A percentile compares a stretch with the other conserved stretches of the same genome.
These are phyloP conservation scores for Oncorhynchus nerka DNA, from an alignment of 2,113 vertebrate species.

Conservation along the genomic window DNA sequence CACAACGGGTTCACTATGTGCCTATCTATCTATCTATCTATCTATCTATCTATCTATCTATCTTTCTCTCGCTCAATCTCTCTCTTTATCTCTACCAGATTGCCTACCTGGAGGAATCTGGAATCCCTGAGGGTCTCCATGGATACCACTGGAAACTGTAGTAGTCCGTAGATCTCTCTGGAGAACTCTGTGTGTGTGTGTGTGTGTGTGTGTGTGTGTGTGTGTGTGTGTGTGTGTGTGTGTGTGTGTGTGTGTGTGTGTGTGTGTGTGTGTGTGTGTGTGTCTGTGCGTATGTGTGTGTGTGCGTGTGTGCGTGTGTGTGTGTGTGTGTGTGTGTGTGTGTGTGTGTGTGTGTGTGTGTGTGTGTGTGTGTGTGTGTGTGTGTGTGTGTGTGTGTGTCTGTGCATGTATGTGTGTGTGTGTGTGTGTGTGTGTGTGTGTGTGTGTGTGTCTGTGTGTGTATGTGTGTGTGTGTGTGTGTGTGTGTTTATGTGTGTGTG, in stretches of 20 bases:
- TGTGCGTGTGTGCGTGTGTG: not conserved
- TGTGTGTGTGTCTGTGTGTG: slow-evolving; percentile 24
- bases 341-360: not conserved
- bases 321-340: slow-evolving; percentile 23
- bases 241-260: not conserved
- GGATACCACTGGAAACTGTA: slow-evolving; percentile 46
- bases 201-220: not conserved
- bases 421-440: not conserved
- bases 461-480: not conserved
- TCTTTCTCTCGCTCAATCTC: not conserved
- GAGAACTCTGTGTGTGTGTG: not conserved
- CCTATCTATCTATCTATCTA: not conserved
- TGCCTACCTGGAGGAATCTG: slow-evolving; percentile 58
- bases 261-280: slow-evolving; percentile 30
- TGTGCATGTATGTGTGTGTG: not conserved
- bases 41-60: not conserved
- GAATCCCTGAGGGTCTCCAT: slow-evolving; percentile 52
- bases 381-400: slow-evolving; percentile 26
- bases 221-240: not conserved
- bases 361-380: not conserved
- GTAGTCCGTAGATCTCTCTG: not conserved
- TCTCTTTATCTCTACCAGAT: slow-evolving; percentile 10
- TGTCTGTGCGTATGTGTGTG: not conserved
- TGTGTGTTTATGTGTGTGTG: not conserved
- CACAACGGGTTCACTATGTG: too few species aligned